phyloP scores from a whole-genome alignment of 2,888 invertebrate genomes.

The Papilio protenor region DNA sequence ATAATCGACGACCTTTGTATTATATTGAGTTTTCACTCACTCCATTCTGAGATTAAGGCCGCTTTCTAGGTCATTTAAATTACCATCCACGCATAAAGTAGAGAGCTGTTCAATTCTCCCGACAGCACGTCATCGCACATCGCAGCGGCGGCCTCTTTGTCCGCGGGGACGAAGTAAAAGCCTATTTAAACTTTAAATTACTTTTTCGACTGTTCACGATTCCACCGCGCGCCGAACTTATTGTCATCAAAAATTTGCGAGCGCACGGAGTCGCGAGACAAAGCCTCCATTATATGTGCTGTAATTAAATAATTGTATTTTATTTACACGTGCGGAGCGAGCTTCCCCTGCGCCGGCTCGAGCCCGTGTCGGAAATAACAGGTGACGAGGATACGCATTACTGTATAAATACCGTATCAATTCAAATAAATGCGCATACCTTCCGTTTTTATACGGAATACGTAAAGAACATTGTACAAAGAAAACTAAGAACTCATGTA shows the following conservation, averaged over 20 bases:
- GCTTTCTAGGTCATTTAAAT: background rate
- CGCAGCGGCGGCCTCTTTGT: constrained; percentile 20
- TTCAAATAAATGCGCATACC: background rate
- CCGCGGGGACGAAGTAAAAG: constrained; percentile 30
- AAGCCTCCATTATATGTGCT: constrained; percentile 10
- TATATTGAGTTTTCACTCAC: background rate
- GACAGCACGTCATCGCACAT: constrained; percentile 23
- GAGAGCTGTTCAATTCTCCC: constrained; percentile 13
- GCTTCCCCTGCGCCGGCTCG: background rate
- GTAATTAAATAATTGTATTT: constrained; percentile 28
- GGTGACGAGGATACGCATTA: background rate
- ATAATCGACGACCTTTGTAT: no score
- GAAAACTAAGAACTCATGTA: no score
- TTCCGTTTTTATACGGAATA: background rate
- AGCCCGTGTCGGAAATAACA: background rate
- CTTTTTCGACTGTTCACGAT: constrained; percentile 41
- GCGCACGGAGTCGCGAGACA: constrained; percentile 11
- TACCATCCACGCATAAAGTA: constrained; percentile 1
- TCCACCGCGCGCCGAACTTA: constrained; percentile 34
- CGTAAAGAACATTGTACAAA: background rate
- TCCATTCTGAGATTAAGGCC: background rate
- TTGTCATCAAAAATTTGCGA: constrained; percentile 35
- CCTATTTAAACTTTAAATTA: constrained; percentile 45
- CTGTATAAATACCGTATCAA: background rate
- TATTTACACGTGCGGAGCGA: background rate